A percentile compares a stretch with the other conserved stretches of the same genome.
Evolutionary conservation across 1,140 invertebrate species (phyloP).

Genomic region (Gonioctena quinquepunctata): DNA sequence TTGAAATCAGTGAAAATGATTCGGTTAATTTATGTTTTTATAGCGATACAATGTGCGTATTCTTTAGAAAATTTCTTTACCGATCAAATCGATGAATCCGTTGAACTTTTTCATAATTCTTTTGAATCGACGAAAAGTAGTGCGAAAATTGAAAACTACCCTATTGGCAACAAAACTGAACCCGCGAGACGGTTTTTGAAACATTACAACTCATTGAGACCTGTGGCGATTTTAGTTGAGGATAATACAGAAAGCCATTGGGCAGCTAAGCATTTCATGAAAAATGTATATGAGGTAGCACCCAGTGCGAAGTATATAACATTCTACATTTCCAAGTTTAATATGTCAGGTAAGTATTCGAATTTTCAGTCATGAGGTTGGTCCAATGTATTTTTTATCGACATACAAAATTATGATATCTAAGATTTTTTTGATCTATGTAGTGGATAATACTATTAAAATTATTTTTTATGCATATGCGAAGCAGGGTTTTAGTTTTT

Average conservation of each 20-base stretch:
- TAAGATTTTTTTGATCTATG: too few species aligned
- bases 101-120: not conserved
- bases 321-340: not conserved
- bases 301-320: slow-evolving; percentile 2
- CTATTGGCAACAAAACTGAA: not conserved
- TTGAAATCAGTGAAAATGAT: slow-evolving; percentile 4
- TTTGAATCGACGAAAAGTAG: not conserved
- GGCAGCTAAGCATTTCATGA: not conserved
- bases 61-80: not conserved
- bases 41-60: not conserved
- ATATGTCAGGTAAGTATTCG: not conserved
- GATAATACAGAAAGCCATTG: not conserved
- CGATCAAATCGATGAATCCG: not conserved
- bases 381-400: too few species aligned
- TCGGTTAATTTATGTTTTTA: not conserved
- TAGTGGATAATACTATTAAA: too few species aligned
- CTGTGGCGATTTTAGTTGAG: not conserved
- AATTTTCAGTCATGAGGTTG: too few species aligned
- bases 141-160: not conserved
- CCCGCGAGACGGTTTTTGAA: slow-evolving; percentile 6
- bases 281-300: not conserved
- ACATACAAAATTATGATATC: too few species aligned
- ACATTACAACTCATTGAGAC: slow-evolving; percentile 4
- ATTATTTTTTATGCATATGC: too few species aligned
- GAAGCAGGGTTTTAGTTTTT: too few species aligned